A percentile compares a stretch with the other conserved stretches of the same genome.
Evolutionary conservation across 2,888 invertebrate species (phyloP).

Genomic region (Hyles lineata): DNA sequence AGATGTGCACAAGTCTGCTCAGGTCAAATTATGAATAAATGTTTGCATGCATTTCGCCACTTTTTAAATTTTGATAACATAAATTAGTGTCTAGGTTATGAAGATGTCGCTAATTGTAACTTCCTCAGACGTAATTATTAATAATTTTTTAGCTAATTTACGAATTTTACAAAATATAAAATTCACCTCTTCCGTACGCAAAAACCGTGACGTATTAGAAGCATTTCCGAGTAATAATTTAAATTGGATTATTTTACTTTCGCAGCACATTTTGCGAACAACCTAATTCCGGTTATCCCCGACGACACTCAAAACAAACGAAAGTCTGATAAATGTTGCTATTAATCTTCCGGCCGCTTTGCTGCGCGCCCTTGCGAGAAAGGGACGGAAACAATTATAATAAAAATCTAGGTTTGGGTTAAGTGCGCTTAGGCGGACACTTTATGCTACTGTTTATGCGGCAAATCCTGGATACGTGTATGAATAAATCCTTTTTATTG

Average conservation of each 20-base stretch:
- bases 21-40: no score
- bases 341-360: constrained; percentile 70
- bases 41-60: no score
- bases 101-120: background rate
- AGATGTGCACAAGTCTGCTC: no score
- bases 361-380: constrained; percentile 58
- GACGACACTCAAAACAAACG: constrained; percentile 78
- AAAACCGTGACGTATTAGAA: constrained; percentile 1
- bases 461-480: constrained; percentile 40
- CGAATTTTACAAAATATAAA: background rate
- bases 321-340: constrained; percentile 78
- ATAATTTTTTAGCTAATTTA: background rate
- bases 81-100: no score
- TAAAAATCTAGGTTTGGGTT: constrained; percentile 63
- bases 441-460: constrained; percentile 41
- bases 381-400: constrained; percentile 57
- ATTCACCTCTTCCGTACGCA: background rate
- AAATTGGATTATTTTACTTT: constrained; percentile 73
- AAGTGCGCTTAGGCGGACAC: constrained; percentile 49
- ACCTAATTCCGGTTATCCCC: constrained; percentile 75
- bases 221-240: constrained; percentile 55
- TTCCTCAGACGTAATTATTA: background rate
- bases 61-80: no score
- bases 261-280: constrained; percentile 67
- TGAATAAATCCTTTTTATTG: constrained; percentile 40